phyloP scores from a whole-genome alignment of 2,113 vertebrate genomes.

The Tursiops truncatus region DNA sequence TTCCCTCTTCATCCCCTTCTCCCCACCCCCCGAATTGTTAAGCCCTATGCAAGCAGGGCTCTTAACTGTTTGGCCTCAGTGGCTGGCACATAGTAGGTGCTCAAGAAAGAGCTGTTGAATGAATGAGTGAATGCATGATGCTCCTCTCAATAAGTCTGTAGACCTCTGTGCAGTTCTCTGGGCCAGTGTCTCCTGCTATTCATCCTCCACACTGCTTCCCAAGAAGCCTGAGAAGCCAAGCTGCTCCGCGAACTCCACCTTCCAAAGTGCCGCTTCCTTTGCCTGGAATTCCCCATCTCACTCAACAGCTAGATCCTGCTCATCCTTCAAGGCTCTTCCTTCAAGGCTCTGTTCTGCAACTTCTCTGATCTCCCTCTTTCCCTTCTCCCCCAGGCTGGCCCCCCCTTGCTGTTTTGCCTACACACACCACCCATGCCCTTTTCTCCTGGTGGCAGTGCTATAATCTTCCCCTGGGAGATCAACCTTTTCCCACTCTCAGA shows the following conservation, averaged over 20 bases:
- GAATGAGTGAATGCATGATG: background rate
- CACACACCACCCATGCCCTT: too few species aligned
- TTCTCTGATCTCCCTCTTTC: background rate
- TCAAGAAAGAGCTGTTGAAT: background rate
- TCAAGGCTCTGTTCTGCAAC: background rate
- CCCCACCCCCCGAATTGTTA: background rate
- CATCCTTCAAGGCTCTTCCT: background rate
- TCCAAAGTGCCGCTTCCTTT: background rate
- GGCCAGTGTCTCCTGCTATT: background rate
- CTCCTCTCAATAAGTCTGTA: background rate
- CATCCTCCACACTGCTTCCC: background rate
- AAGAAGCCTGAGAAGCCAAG: background rate
- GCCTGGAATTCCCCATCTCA: background rate
- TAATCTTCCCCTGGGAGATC: background rate
- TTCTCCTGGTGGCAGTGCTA: background rate
- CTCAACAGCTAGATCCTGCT: background rate
- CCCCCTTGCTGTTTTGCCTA: background rate
- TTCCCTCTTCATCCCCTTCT: fast-evolving
- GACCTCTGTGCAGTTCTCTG: background rate
- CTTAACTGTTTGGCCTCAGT: background rate
- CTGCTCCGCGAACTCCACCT: background rate
- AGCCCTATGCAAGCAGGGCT: background rate
- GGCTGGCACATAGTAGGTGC: background rate
- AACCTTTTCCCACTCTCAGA: background rate
- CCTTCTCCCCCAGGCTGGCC: background rate